Conservation (phyloP, 2,797 vertebrate genomes). For the Coccyzus lansbergi region DNA sequence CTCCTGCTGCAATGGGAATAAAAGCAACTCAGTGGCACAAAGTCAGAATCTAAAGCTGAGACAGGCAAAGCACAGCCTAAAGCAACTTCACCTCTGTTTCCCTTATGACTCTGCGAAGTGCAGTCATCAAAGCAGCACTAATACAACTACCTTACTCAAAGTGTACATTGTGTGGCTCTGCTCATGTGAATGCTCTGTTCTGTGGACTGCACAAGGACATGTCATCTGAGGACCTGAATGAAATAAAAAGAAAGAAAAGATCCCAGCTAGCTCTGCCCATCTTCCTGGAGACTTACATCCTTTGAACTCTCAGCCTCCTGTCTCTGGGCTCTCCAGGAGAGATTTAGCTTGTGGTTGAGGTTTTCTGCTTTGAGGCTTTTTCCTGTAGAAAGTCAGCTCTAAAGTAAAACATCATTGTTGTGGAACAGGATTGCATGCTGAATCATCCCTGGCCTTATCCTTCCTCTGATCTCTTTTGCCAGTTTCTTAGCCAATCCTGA, state of each 20-base stretch:
- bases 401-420: accelerated
- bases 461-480: neutral
- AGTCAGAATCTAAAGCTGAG: slow-evolving; percentile 33
- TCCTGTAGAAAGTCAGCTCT: neutral
- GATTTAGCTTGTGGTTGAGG: accelerated
- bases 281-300: neutral
- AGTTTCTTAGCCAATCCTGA: neutral
- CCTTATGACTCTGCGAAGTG: neutral
- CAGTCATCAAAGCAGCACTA: slow-evolving; percentile 23
- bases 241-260: neutral
- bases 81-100: slow-evolving; percentile 47
- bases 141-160: neutral
- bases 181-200: neutral
- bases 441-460: neutral
- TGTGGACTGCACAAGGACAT: neutral
- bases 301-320: neutral
- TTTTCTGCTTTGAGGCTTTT: neutral
- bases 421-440: neutral
- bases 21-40: slow-evolving; percentile 21
- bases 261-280: neutral
- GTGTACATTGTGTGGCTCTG: neutral
- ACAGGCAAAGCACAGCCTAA: slow-evolving; percentile 41
- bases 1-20: slow-evolving; percentile 35
- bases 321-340: neutral
- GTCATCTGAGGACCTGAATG: neutral